Conservation (phyloP, 2,888 invertebrate genomes). For the Saturnia pavonia region DNA sequence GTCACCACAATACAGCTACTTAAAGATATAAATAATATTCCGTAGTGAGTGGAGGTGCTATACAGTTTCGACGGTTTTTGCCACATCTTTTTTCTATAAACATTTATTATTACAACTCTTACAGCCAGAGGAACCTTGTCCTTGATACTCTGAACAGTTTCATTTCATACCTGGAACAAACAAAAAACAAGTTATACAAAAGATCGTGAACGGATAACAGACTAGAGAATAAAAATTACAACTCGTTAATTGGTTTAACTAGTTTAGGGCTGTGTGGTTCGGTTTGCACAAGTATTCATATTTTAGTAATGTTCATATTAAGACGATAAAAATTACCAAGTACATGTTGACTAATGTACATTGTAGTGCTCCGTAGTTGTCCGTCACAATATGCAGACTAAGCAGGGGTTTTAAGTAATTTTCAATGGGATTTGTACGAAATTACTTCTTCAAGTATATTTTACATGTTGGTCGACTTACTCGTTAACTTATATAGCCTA, state of each 20-base stretch:
- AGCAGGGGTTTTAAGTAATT: too few relatives aligned
- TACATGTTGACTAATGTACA: too few relatives aligned
- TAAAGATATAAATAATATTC: not conserved
- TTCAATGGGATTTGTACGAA: too few relatives aligned
- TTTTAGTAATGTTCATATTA: not conserved
- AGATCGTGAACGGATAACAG: constrained; percentile 2
- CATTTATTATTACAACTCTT: not conserved
- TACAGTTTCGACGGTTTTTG: not conserved
- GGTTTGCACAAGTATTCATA: not conserved
- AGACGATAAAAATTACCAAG: too few relatives aligned
- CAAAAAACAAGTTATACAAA: not conserved
- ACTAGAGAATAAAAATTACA: not conserved
- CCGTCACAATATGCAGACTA: too few relatives aligned
- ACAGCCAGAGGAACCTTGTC: not conserved
- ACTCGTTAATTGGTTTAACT: not conserved
- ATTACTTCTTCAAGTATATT: too few relatives aligned
- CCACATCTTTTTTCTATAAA: not conserved
- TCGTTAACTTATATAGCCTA: too few relatives aligned
- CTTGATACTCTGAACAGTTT: not conserved
- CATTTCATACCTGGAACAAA: constrained; percentile 1
- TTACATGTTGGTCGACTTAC: too few relatives aligned
- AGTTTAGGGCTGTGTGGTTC: not conserved
- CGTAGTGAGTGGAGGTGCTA: not conserved
- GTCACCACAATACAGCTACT: too few relatives aligned
- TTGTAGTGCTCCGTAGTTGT: too few relatives aligned